Conservation (phyloP, 1,140 invertebrate genomes). For the Caenorhabditis briggsae region DNA sequence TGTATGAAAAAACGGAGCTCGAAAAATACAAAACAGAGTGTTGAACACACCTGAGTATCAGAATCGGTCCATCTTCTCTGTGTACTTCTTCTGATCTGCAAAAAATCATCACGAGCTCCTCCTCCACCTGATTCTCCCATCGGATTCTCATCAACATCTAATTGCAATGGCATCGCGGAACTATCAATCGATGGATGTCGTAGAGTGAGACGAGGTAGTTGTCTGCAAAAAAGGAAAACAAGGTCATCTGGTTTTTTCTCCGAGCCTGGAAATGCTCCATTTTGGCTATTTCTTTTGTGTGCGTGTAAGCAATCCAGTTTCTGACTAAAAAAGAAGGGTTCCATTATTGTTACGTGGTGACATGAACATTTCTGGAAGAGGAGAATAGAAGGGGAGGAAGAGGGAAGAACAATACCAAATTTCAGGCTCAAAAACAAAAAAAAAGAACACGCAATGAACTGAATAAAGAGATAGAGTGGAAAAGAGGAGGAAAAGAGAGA, state of each 20-base stretch:
- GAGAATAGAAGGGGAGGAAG: background rate
- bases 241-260: slow-evolving; percentile 21
- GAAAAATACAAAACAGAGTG: background rate
- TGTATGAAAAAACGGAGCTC: no score
- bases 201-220: slow-evolving; percentile 58
- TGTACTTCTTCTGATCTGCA: slow-evolving; percentile 46
- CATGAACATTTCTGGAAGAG: background rate
- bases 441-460: background rate
- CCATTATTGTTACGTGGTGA: slow-evolving; percentile 5
- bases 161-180: slow-evolving; percentile 52
- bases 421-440: slow-evolving; percentile 18
- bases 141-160: slow-evolving; percentile 55
- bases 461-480: background rate
- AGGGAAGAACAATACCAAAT: slow-evolving; percentile 12
- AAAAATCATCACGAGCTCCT: slow-evolving; percentile 40
- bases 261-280: slow-evolving; percentile 12
- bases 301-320: slow-evolving; percentile 11
- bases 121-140: background rate
- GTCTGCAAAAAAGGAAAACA: slow-evolving; percentile 52
- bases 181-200: slow-evolving; percentile 56
- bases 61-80: slow-evolving; percentile 59
- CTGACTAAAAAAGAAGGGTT: background rate
- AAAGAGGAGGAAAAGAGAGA: background rate
- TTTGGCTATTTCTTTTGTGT: background rate
- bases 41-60: slow-evolving; percentile 25